phyloP scores from a whole-genome alignment of 2,888 invertebrate species.

The Malthinus seriepunctatus region DNA sequence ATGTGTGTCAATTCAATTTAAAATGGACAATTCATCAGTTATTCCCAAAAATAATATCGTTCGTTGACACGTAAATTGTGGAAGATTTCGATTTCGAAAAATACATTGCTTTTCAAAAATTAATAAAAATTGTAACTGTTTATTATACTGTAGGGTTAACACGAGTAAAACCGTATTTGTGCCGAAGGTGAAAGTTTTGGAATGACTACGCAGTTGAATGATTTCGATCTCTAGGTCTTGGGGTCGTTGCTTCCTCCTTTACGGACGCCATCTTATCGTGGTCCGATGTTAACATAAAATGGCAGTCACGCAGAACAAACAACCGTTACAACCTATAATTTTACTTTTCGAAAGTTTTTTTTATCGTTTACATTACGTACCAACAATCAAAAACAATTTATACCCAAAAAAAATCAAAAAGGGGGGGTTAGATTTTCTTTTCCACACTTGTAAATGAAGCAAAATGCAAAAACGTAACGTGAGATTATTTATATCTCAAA shows the following conservation, averaged over 20 bases:
- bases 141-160: slow-evolving; percentile 6
- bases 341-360: slow-evolving; percentile 30
- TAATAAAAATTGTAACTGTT: slow-evolving; percentile 6
- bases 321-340: slow-evolving; percentile 30
- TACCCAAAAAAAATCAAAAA: no score
- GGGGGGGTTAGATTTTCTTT: no score
- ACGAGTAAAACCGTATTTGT: slow-evolving; percentile 14
- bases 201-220: slow-evolving; percentile 28
- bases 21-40: slow-evolving; percentile 11
- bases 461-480: no score
- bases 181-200: slow-evolving; percentile 30
- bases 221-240: slow-evolving; percentile 31
- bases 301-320: slow-evolving; percentile 31
- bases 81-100: slow-evolving; percentile 12
- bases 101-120: neutral
- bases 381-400: slow-evolving; percentile 17
- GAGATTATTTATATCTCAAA: no score
- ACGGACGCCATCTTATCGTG: slow-evolving; percentile 28
- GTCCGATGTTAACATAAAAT: slow-evolving; percentile 27
- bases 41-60: slow-evolving; percentile 25
- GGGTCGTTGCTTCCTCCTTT: slow-evolving; percentile 30
- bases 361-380: slow-evolving; percentile 14
- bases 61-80: slow-evolving; percentile 16
- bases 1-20: slow-evolving; percentile 28
- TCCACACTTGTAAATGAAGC: no score